phyloP scores from a whole-genome alignment of 2,113 vertebrate species.

The Rafetus swinhoei region DNA sequence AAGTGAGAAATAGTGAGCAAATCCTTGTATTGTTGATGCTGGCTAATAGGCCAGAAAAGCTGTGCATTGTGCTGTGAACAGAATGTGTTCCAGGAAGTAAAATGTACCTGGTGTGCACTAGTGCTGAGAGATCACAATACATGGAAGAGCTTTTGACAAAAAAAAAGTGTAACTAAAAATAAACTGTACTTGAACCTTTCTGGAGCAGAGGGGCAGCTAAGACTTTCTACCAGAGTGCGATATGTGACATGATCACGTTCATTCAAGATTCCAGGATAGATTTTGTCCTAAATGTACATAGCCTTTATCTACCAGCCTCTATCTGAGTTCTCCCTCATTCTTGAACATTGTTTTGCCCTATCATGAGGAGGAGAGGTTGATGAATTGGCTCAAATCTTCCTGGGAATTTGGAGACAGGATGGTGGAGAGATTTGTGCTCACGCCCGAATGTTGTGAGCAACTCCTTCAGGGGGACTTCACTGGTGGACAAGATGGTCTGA shows the following conservation, averaged over 20 bases:
- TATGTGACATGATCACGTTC: no score
- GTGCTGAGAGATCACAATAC: not conserved
- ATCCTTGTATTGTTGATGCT: not conserved
- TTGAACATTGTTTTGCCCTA: not conserved
- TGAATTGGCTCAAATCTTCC: not conserved
- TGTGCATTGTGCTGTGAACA: not conserved
- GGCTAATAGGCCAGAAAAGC: not conserved
- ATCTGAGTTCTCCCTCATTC: not conserved
- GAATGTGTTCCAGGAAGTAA: not conserved
- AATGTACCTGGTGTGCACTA: not conserved
- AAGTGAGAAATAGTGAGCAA: not conserved
- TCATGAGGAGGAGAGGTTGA: not conserved
- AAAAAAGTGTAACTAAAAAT: not conserved
- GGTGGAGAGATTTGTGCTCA: not conserved
- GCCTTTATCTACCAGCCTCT: no score
- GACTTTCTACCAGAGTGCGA: not conserved
- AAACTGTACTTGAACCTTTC: not conserved
- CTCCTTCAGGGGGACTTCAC: not conserved
- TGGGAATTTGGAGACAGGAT: not conserved
- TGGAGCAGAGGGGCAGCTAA: not conserved
- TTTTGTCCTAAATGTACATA: no score
- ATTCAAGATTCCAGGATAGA: no score
- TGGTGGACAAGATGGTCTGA: not conserved
- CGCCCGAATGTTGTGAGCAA: not conserved
- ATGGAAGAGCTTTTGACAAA: not conserved